phyloP scores from a whole-genome alignment of 2,797 vertebrate genomes.

The Hemitrygon akajei region DNA sequence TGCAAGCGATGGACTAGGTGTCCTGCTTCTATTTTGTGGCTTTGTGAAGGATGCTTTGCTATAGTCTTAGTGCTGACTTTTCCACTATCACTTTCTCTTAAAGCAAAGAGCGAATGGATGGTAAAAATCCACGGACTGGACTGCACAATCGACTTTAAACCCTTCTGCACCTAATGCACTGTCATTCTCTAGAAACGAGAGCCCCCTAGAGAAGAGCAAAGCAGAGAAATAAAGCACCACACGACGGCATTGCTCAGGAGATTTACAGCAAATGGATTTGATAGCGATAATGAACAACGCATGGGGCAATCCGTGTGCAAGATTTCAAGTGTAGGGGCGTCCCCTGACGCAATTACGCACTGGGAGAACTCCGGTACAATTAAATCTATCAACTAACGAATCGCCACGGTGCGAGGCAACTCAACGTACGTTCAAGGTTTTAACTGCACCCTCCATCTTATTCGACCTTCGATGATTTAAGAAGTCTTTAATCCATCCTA shows the following conservation, averaged over 20 bases:
- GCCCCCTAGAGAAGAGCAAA: conserved; percentile 46
- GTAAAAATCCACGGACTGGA: conserved; percentile 72
- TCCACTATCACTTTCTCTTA: conserved; percentile 76
- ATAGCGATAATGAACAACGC: not conserved
- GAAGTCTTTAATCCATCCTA: not conserved
- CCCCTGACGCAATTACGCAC: not conserved
- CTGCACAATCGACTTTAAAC: conserved; percentile 75
- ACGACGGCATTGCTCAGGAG: conserved; percentile 10
- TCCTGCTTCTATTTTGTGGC: conserved; percentile 78
- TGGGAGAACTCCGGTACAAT: not conserved
- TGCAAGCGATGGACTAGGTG: conserved; percentile 78
- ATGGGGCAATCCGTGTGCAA: not conserved
- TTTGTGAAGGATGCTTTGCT: conserved; percentile 84
- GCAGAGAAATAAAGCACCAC: not conserved
- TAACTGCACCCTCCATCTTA: not conserved
- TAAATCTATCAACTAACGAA: not conserved
- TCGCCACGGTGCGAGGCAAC: not conserved
- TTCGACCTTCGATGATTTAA: not conserved
- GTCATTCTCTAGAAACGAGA: conserved; percentile 70
- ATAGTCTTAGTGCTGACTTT: conserved; percentile 81
- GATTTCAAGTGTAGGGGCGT: not conserved
- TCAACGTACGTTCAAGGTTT: not conserved
- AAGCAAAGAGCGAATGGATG: conserved; percentile 82
- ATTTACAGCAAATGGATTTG: conserved; percentile 24
- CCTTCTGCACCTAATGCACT: conserved; percentile 74